Conservation (phyloP, 2,888 invertebrate species). For the Nemotelus pantherinus region DNA sequence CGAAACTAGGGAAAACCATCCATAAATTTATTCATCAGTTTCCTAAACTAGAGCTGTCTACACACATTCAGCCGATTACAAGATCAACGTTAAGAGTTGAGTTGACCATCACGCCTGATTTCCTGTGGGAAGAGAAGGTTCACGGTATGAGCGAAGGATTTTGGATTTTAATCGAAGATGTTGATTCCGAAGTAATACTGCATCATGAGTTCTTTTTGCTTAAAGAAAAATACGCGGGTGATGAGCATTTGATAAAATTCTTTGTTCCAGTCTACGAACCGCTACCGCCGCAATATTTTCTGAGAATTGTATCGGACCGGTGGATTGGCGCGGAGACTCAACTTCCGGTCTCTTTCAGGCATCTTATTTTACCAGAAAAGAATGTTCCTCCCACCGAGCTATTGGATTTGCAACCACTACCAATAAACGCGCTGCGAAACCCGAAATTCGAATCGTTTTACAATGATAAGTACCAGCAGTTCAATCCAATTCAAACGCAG, state of each 20-base stretch:
- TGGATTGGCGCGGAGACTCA: constrained; percentile 97
- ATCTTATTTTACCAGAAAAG: constrained; percentile 97
- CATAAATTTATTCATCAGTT: constrained; percentile 90
- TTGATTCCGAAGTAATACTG: constrained; percentile 87
- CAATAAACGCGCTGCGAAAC: constrained; percentile 91
- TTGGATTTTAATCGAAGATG: constrained; percentile 89
- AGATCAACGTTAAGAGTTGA: constrained; percentile 92
- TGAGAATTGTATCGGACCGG: constrained; percentile 87
- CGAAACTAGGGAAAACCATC: constrained; percentile 80
- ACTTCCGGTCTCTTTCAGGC: constrained; percentile 95
- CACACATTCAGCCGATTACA: constrained; percentile 98
- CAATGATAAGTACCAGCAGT: constrained; percentile 85
- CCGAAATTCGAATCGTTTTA: constrained; percentile 87
- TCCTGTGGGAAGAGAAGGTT: constrained; percentile 98
- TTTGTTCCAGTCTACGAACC: constrained; percentile 99
- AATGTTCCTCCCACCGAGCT: constrained; percentile 98
- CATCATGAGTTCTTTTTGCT: constrained; percentile 96
- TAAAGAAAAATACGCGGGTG: constrained; percentile 91
- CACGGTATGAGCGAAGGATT: constrained; percentile 86
- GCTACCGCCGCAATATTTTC: constrained; percentile 96
- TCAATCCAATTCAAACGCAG: constrained; percentile 99
- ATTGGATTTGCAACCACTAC: constrained; percentile 94
- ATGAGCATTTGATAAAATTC: constrained; percentile 96
- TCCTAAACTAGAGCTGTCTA: constrained; percentile 94
- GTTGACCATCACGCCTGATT: constrained; percentile 96